Evolutionary conservation across 1,140 invertebrate genomes (phyloP).

Genomic region (Nixonia krombeini): DNA sequence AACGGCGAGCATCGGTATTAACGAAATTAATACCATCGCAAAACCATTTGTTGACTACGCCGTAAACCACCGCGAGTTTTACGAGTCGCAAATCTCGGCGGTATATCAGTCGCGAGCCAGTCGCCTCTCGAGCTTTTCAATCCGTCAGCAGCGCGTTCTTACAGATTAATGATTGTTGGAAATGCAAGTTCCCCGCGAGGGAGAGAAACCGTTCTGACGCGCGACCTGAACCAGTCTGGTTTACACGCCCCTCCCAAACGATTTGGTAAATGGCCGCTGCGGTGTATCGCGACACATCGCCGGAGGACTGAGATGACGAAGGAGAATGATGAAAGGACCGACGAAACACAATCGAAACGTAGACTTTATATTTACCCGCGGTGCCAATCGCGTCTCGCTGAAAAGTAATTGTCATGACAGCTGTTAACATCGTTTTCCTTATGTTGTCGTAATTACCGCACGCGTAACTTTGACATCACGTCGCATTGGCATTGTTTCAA

Average conservation of each 20-base stretch:
- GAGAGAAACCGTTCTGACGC: not conserved
- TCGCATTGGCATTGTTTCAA: constrained; percentile 44
- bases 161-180: not conserved
- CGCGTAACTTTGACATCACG: constrained; percentile 16
- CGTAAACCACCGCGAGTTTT: constrained; percentile 3
- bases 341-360: no score
- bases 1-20: no score
- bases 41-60: not conserved
- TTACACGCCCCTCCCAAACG: no score
- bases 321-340: not conserved
- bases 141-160: not conserved
- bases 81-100: constrained; percentile 10
- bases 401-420: not conserved
- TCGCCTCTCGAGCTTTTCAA: constrained; percentile 2
- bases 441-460: constrained; percentile 6
- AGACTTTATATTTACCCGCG: no score
- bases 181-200: not conserved
- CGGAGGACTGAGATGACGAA: no score
- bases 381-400: not conserved
- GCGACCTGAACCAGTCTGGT: no score
- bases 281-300: no score
- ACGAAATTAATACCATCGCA: constrained; percentile 13
- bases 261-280: no score
- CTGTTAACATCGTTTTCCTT: not conserved
- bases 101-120: constrained; percentile 12